Evolutionary conservation across 2,888 invertebrate genomes (phyloP), one percentile per base, ranked within the genome.

Genomic region (Eupsilia transversa): DNA sequence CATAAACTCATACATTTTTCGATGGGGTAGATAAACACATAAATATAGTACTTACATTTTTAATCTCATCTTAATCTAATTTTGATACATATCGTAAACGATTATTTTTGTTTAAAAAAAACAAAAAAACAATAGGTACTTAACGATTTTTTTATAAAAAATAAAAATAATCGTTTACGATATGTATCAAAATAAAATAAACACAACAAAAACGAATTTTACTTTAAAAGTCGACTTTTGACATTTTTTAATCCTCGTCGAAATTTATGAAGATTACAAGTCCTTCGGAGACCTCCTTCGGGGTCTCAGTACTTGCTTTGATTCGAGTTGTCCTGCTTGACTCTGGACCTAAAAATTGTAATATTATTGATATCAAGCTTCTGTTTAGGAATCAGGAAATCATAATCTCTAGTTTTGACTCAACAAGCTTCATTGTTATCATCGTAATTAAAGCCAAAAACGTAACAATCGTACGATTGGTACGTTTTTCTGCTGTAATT

Each of bases 221-320:
- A 35, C n/a, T 17, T 27, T 10, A 5, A 27, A n/a, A 10, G 10
- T 61, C 0, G 20, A 63, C 6, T 3, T 60, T 27, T 63, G 38
- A 6, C 0, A 6, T 41, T 30, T 23, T 23, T 20, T 14, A 14
- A 30, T 1, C 14, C 2, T 30, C 0, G 6, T 43, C 23, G 12
- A 43, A 4, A 23, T 64, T 30, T 64, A 41, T 43, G 0, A 43
- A 12, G 4, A 30, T 12, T 4, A 14, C 14, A 43, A 0, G 43
- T 20, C 4, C 14, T 41, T 1, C 27, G 7, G 0, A 9, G 12
- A 2, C 20, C 10, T 5, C 1, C 10, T n/a, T n/a, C n/a, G n/a
- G n/a, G n/a, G n/a, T n/a, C n/a, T 61, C 20, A 10, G 38, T 38
- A 10, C 20, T 41, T 27, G 20, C 9, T 38, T n/a, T 5, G 23